Conservation (phyloP, 2,888 invertebrate genomes). For the Patella caerulea region DNA sequence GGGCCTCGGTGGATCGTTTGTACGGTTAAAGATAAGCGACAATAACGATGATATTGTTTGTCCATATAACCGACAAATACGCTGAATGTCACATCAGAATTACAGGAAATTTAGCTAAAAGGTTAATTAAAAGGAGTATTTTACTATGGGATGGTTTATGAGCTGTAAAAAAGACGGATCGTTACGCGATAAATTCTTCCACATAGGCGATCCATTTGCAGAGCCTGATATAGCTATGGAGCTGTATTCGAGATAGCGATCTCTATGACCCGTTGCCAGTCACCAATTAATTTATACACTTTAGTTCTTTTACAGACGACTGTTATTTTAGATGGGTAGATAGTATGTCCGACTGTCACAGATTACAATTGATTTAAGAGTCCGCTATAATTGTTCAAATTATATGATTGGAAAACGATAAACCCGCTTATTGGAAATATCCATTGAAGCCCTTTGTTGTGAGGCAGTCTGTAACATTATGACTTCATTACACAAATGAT, state of each 20-base stretch:
- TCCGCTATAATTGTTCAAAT: slow-evolving; percentile 1
- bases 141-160: slow-evolving; percentile 4
- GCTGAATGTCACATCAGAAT: background rate
- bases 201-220: too few species aligned
- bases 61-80: background rate
- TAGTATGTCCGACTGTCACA: background rate
- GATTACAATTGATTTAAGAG: slow-evolving; percentile 2
- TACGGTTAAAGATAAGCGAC: background rate
- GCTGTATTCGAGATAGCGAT: too few species aligned
- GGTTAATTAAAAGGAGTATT: slow-evolving; percentile 4
- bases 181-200: background rate
- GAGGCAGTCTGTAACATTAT: too few species aligned
- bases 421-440: background rate
- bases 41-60: background rate
- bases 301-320: slow-evolving; percentile 2
- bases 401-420: slow-evolving; percentile 5
- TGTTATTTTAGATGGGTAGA: background rate
- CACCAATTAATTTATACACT: background rate
- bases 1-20: background rate
- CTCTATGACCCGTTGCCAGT: too few species aligned
- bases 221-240: too few species aligned
- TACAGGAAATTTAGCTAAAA: slow-evolving; percentile 5
- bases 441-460: background rate
- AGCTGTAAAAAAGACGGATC: slow-evolving; percentile 11
- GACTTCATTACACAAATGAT: too few species aligned